phyloP scores from a whole-genome alignment of 2,797 vertebrate genomes.

The Lacerta viridis region DNA sequence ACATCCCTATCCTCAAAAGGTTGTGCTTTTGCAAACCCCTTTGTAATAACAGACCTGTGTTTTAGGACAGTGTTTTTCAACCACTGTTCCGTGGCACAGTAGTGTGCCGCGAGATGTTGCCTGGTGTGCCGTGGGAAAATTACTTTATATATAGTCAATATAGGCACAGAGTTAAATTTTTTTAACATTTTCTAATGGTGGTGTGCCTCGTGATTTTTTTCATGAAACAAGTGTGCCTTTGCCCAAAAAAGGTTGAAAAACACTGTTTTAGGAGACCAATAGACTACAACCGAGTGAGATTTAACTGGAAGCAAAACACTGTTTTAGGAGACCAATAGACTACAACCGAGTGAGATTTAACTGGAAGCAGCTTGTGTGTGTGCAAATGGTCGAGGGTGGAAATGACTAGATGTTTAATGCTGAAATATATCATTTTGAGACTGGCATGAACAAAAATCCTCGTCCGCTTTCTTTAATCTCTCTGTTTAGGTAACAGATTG shows the following conservation, averaged over 20 bases:
- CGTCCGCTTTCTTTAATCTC: no score
- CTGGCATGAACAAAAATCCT: background rate
- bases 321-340: background rate
- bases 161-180: no score
- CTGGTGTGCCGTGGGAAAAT: no score
- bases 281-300: background rate
- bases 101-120: no score
- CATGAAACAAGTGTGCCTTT: no score
- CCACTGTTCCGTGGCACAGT: no score
- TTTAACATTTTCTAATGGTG: no score
- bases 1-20: background rate
- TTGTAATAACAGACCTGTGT: background rate
- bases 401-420: background rate
- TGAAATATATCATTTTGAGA: background rate
- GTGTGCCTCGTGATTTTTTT: no score
- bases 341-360: background rate
- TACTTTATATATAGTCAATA: no score
- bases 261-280: background rate
- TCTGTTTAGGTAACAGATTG: background rate
- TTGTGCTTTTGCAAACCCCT: background rate
- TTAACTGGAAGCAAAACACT: slow-evolving; percentile 1
- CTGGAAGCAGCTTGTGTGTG: background rate
- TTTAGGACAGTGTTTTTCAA: no score
- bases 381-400: background rate
- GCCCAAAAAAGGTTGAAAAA: no score